These are phyloP conservation scores for Danionella dracula DNA, from an alignment of 2,797 vertebrate species.

Conservation along the genomic window DNA sequence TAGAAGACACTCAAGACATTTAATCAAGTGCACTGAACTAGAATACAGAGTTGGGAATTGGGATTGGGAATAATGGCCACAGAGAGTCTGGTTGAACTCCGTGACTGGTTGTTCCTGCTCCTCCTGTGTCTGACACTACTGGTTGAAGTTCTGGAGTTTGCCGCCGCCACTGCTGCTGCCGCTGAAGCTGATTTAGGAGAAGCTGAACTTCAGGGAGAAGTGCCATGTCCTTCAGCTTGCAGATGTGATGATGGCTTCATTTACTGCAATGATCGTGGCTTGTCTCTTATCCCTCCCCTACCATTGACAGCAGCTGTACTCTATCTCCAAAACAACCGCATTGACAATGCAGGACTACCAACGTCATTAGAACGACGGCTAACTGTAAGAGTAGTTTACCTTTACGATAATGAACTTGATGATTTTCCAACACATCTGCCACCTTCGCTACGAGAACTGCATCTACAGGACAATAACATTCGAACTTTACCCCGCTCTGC, in stretches of 20 bases:
- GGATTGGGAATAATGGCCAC: slow-evolving; percentile 64
- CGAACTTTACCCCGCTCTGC: slow-evolving; percentile 80
- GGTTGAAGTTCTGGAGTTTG: slow-evolving; percentile 81
- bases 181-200: slow-evolving; percentile 69
- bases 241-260: slow-evolving; percentile 89
- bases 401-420: slow-evolving; percentile 90
- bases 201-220: slow-evolving; percentile 62
- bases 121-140: slow-evolving; percentile 85
- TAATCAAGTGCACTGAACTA: slow-evolving; percentile 1
- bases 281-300: slow-evolving; percentile 83
- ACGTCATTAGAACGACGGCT: slow-evolving; percentile 72
- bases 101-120: slow-evolving; percentile 87
- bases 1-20: not conserved
- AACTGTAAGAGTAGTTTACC: slow-evolving; percentile 83
- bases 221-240: slow-evolving; percentile 83
- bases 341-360: slow-evolving; percentile 83
- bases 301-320: slow-evolving; percentile 86
- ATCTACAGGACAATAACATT: slow-evolving; percentile 95
- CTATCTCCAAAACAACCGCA: slow-evolving; percentile 95
- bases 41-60: not conserved
- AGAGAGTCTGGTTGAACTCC: slow-evolving; percentile 78
- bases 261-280: slow-evolving; percentile 92
- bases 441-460: slow-evolving; percentile 84
- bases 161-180: slow-evolving; percentile 71
- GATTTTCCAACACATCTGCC: slow-evolving; percentile 85